These are phyloP conservation scores for Kradibia gibbosae DNA, from an alignment of 1,140 invertebrate genomes.

Conservation along the genomic window DNA sequence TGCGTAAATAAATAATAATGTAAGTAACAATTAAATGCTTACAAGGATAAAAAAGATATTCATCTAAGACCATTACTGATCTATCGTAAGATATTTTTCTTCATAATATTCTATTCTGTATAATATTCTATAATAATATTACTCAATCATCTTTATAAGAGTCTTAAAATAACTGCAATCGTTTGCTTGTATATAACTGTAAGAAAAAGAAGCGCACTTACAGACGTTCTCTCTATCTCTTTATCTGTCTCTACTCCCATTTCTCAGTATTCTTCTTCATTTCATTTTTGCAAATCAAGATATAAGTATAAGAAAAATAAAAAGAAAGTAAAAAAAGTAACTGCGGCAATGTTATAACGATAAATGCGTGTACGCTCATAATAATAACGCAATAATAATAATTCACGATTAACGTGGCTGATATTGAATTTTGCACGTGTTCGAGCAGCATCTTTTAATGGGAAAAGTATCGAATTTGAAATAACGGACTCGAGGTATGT, in stretches of 20 bases:
- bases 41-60: no score
- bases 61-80: no score
- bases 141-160: no score
- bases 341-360: constrained; percentile 27
- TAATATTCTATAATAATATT: constrained; percentile 71
- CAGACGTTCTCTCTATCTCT: constrained; percentile 27
- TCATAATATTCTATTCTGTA: no score
- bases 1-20: no score
- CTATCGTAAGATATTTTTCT: no score
- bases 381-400: constrained; percentile 56
- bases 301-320: background rate
- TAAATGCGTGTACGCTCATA: no score
- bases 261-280: no score
- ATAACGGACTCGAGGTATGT: constrained; percentile 6
- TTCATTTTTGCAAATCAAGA: background rate
- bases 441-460: constrained; percentile 44
- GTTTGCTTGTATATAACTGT: constrained; percentile 59
- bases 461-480: constrained; percentile 34
- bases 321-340: constrained; percentile 19
- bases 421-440: constrained; percentile 37
- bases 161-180: constrained; percentile 66
- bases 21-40: no score
- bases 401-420: constrained; percentile 56
- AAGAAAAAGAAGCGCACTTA: constrained; percentile 43
- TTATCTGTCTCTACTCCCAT: constrained; percentile 6